Percentiles rank a stretch among this genome's conserved stretches.
phyloP scores from a whole-genome alignment of 2,797 vertebrate genomes.

The Spondyliosoma cantharus region DNA sequence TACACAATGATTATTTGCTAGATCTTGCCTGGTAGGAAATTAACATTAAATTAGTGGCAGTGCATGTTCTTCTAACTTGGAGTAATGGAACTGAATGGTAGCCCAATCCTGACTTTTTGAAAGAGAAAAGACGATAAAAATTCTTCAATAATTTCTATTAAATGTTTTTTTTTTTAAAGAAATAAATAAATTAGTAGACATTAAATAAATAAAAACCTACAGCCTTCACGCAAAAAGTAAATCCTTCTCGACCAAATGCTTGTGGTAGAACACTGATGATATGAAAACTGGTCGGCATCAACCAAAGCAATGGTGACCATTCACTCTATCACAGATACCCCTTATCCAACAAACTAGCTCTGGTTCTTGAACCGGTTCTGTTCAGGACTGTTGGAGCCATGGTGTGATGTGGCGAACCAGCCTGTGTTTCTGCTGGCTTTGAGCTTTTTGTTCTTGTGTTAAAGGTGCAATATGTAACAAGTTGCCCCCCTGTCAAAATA shows the following conservation, averaged over 20 bases:
- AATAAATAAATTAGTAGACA: slow-evolving; percentile 91
- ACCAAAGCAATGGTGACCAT: slow-evolving; percentile 43
- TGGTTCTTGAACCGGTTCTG: neutral
- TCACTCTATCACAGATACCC: slow-evolving; percentile 33
- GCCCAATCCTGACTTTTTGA: slow-evolving; percentile 76
- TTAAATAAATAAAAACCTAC: slow-evolving; percentile 89
- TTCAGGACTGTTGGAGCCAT: neutral
- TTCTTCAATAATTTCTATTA: slow-evolving; percentile 84
- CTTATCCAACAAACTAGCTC: neutral
- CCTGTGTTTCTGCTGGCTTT: too few relatives aligned
- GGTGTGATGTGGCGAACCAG: neutral
- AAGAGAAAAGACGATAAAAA: slow-evolving; percentile 78
- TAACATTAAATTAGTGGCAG: slow-evolving; percentile 72
- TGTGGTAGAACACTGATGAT: slow-evolving; percentile 66
- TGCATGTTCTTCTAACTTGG: slow-evolving; percentile 72
- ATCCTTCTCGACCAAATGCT: slow-evolving; percentile 70
- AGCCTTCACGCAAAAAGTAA: slow-evolving; percentile 75
- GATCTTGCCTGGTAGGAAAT: slow-evolving; percentile 40
- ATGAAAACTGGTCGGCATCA: slow-evolving; percentile 45
- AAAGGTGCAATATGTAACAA: too few relatives aligned
- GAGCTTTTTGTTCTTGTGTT: too few relatives aligned
- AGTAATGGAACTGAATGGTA: slow-evolving; percentile 72
- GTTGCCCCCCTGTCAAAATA: neutral
- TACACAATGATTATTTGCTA: slow-evolving; percentile 64
- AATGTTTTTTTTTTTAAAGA: slow-evolving; percentile 74